A percentile compares a stretch with the other conserved stretches of the same genome.
Conservation (phyloP, 2,797 vertebrate species). For the Chloroceryle inda region DNA sequence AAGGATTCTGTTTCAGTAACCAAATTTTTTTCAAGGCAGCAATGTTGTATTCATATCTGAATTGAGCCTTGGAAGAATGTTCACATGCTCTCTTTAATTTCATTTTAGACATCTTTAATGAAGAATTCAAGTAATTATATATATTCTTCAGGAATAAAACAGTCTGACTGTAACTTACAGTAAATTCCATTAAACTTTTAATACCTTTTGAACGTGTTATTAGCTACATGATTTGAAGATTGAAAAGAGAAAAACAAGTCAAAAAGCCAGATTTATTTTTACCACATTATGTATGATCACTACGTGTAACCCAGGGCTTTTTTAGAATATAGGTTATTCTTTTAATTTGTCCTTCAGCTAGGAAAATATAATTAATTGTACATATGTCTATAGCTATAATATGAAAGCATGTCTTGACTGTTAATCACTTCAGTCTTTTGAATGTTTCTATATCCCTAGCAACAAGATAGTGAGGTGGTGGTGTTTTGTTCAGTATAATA, state of each 20-base stretch:
- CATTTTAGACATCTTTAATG: background rate
- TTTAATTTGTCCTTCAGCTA: conserved; percentile 5
- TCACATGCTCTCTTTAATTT: background rate
- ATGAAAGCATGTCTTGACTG: background rate
- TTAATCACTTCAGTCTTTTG: background rate
- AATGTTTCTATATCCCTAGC: background rate
- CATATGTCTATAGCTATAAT: background rate
- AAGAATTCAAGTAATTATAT: conserved; percentile 30
- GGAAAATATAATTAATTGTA: background rate
- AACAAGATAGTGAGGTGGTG: background rate
- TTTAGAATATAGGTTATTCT: background rate
- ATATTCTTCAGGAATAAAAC: background rate
- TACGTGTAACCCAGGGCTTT: background rate
- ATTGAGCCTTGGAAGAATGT: background rate
- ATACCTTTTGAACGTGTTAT: conserved; percentile 8
- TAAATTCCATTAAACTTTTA: conserved; percentile 35
- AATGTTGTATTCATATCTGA: background rate
- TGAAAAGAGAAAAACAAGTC: background rate
- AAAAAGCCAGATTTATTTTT: background rate
- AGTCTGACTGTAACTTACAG: background rate
- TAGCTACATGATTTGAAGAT: background rate
- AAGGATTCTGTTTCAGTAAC: background rate
- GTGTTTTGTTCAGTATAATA: background rate
- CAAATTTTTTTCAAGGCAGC: background rate
- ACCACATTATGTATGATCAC: background rate